A percentile compares a stretch with the other conserved stretches of the same genome.
Evolutionary conservation across 2,888 invertebrate species (phyloP).

Genomic region (Panzeria rudis): DNA sequence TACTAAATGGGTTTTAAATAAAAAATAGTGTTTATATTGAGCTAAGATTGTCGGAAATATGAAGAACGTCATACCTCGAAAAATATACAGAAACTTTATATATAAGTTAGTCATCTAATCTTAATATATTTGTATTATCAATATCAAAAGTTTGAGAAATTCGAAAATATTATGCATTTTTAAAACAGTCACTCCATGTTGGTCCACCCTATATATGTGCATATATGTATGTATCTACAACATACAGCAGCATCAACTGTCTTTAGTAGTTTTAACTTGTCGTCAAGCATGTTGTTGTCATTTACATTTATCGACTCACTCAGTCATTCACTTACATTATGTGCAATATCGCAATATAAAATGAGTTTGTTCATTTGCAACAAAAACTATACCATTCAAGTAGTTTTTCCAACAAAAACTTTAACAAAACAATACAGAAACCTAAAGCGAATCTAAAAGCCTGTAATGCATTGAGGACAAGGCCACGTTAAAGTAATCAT

Average conservation of each 20-base stretch:
- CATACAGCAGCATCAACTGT: conserved; percentile 40
- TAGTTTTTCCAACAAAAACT: conserved; percentile 34
- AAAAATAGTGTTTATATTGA: no score
- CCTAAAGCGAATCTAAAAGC: conserved; percentile 33
- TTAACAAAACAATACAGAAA: conserved; percentile 50
- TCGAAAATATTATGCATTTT: no score
- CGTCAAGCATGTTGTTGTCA: conserved; percentile 65
- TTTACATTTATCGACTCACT: conserved; percentile 68
- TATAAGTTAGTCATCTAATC: no score
- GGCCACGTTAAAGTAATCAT: conserved; percentile 70
- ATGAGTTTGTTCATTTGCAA: conserved; percentile 43
- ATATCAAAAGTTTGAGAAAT: no score
- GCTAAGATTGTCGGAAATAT: no score
- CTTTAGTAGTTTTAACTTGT: conserved; percentile 66
- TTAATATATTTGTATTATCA: no score
- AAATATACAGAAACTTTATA: no score
- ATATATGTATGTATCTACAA: background rate
- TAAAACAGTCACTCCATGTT: background rate
- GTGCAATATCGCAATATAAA: conserved; percentile 30
- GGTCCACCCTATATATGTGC: background rate
- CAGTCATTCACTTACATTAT: conserved; percentile 44
- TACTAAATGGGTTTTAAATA: no score
- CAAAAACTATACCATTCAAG: conserved; percentile 32
- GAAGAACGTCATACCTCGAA: no score
- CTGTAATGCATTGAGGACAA: conserved; percentile 68